Base-by-base conservation (phyloP, 2,888 invertebrate genomes). In the Xanthia togata region DNA sequence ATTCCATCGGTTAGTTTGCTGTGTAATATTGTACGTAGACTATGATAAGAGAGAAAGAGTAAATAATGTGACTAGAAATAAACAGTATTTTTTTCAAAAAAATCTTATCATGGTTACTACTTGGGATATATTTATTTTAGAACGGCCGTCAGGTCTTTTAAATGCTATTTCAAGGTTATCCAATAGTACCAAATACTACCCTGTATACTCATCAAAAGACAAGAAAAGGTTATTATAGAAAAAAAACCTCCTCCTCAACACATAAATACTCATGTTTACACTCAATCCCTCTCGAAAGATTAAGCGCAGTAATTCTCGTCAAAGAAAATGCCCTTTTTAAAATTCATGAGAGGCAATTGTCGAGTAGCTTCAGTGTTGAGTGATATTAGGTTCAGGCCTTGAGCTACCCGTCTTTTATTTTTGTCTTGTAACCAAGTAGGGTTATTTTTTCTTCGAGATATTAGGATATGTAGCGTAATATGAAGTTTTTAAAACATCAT, bases 341-440 rank as follows among this genome's bases (percentile, higher is more conserved):
- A 94, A 95, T 95, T 95, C 95, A 95, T 95, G 95, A 95, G 93
- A 83, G 85, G 90, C 93, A 93, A 94, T 95, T 93, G 94, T 94
- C 90, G 92, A 92, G 91, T 90, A 89, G 90, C 90, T 83, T 88
- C 86, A 75, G 89, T 89, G 90, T 91, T 93, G 93, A 94, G 92
- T 93, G 93, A 94, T 94, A 95, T 95, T 94, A 93, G 93, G 93
- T 93, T 70, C 64, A 72, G 55, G 73, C 73, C 41, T 75, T 63
- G 47, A 80, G 84, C 69, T 41, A 60, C 57, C 44, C 35, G 44
- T 31, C 23, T 70, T 65, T 70, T 35, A 73, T 44, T 83, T 78
- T 59, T 38, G 60, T 62, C 53, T 68, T 64, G 26, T 62, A 60
- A 60, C 50, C 60, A 8, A 17, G 41, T 62, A 53, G 69, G 6